Conservation (phyloP, 2,888 invertebrate species). For the Caenorhabditis sp. region DNA sequence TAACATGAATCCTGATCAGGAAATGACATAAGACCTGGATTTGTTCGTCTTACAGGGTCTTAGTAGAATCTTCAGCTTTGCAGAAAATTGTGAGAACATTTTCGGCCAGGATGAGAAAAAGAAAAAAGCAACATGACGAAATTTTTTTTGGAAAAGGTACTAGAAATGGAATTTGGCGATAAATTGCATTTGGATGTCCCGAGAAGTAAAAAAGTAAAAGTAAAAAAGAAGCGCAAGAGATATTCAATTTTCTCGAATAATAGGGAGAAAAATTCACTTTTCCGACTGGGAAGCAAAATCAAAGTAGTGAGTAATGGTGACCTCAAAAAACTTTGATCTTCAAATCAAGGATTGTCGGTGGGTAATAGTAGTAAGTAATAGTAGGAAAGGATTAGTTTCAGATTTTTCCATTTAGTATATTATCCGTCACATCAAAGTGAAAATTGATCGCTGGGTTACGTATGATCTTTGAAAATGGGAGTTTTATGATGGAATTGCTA, state of each 20-base stretch:
- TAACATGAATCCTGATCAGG: background rate
- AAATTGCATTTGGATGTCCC: conserved; percentile 57
- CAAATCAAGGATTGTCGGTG: conserved; percentile 12
- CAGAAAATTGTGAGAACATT: conserved; percentile 23
- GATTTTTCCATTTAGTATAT: conserved; percentile 8
- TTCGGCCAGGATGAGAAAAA: conserved; percentile 7
- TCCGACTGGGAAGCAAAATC: conserved; percentile 22
- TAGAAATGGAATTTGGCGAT: conserved; percentile 45
- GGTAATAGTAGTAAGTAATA: background rate
- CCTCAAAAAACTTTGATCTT: conserved; percentile 54
- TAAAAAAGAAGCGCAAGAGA: conserved; percentile 53
- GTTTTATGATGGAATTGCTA: too few relatives aligned
- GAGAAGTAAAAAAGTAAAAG: conserved; percentile 57
- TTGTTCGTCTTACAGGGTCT: background rate
- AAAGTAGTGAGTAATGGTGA: conserved; percentile 49
- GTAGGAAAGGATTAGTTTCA: conserved; percentile 18
- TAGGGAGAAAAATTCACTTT: conserved; percentile 43
- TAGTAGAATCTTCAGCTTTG: background rate
- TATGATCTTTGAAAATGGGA: conserved; percentile 41
- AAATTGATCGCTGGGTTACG: conserved; percentile 17
- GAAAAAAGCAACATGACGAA: conserved; percentile 48
- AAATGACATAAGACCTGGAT: background rate
- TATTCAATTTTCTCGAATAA: conserved; percentile 51
- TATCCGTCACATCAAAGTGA: conserved; percentile 9
- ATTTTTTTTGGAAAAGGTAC: conserved; percentile 49